A percentile compares a stretch with the other conserved stretches of the same genome.
phyloP scores from a whole-genome alignment of 2,113 vertebrate genomes.

The Ondatra zibethicus region DNA sequence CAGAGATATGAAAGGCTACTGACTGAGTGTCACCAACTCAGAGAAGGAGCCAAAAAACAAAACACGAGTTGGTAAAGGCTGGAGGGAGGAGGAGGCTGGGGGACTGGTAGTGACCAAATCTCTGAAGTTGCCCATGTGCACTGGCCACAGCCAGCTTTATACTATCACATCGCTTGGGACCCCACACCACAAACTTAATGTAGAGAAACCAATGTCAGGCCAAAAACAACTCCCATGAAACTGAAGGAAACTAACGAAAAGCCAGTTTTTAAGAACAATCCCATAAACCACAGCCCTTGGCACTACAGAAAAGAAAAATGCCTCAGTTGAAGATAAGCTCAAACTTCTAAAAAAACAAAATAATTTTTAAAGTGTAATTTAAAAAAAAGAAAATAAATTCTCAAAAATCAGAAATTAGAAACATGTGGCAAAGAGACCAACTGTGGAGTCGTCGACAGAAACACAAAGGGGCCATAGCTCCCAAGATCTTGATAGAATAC shows the following conservation, averaged over 20 bases:
- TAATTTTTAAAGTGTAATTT: neutral
- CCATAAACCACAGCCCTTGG: conserved; percentile 18
- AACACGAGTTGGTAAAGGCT: neutral
- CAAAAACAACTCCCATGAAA: conserved; percentile 56
- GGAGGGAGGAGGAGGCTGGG: neutral
- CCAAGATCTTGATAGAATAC: neutral
- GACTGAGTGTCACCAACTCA: conserved; percentile 6
- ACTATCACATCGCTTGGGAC: conserved; percentile 52
- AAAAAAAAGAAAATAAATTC: neutral
- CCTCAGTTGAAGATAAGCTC: conserved; percentile 55
- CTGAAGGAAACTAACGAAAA: conserved; percentile 57
- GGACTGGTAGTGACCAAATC: conserved; percentile 43
- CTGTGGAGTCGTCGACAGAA: neutral
- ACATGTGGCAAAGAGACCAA: neutral
- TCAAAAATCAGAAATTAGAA: conserved; percentile 57
- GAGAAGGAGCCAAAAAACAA: neutral
- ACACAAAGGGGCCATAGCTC: neutral
- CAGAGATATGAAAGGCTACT: neutral
- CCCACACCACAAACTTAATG: conserved; percentile 56
- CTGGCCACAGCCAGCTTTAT: conserved; percentile 45
- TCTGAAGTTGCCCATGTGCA: conserved; percentile 31
- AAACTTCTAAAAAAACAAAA: neutral
- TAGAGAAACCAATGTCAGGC: conserved; percentile 50
- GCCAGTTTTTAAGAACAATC: conserved; percentile 47
- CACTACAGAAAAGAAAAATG: conserved; percentile 50